A percentile compares a stretch with the other conserved stretches of the same genome.
These are phyloP conservation scores for Operophtera brumata DNA, from an alignment of 2,888 invertebrate genomes.

Conservation along the genomic window DNA sequence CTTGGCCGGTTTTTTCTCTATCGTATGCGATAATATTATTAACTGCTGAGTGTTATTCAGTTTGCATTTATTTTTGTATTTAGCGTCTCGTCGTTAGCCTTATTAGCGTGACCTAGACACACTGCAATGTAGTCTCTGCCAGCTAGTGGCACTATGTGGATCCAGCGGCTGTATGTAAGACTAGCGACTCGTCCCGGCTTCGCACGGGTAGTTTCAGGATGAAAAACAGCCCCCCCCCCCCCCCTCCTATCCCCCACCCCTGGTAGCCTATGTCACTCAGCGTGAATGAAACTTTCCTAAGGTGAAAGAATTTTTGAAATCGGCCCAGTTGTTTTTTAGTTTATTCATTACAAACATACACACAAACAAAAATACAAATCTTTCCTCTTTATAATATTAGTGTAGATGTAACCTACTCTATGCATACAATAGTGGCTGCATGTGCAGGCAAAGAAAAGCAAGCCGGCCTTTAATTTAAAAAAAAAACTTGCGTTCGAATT, in stretches of 20 bases:
- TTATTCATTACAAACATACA: no score
- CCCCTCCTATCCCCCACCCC: no score
- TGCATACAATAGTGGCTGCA: not conserved
- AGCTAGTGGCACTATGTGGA: not conserved
- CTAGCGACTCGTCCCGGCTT: no score
- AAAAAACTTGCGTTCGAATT: slow-evolving; percentile 3
- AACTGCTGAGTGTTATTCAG: slow-evolving; percentile 10
- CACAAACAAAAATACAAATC: no score
- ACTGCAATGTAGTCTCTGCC: not conserved
- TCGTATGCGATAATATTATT: not conserved
- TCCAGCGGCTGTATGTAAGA: not conserved
- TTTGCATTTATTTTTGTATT: slow-evolving; percentile 31
- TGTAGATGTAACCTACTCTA: no score
- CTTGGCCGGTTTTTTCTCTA: not conserved
- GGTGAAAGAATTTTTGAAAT: no score
- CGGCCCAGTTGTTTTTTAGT: no score
- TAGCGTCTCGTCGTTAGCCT: slow-evolving; percentile 37
- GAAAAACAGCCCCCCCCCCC: no score
- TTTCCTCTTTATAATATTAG: no score
- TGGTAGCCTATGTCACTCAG: no score
- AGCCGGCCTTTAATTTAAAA: not conserved
- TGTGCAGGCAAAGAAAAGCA: not conserved
- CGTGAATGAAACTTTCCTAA: no score
- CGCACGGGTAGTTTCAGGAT: no score
- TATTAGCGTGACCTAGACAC: slow-evolving; percentile 33